Evolutionary conservation across 2,113 vertebrate species (phyloP).

Genomic region (human): DNA sequence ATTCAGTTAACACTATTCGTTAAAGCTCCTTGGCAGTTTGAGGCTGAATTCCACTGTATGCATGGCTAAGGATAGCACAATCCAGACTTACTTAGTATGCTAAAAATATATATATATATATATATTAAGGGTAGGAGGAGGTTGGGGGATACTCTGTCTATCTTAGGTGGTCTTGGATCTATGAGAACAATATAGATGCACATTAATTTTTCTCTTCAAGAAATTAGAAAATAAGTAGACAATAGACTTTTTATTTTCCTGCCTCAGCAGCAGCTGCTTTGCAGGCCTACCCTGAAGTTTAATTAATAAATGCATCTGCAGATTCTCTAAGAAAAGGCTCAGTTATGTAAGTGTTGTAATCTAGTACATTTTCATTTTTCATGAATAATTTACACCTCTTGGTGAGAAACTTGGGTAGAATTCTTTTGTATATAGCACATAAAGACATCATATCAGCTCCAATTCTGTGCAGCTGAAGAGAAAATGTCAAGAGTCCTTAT

Average conservation of each 20-base stretch:
- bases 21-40: background rate
- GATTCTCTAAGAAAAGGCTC: slow-evolving; percentile 46
- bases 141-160: background rate
- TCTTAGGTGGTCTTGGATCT: background rate
- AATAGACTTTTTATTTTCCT: background rate
- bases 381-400: slow-evolving; percentile 65
- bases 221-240: background rate
- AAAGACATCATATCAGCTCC: slow-evolving; percentile 45
- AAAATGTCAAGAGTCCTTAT: slow-evolving; percentile 28
- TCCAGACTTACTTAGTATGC: background rate
- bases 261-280: background rate
- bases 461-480: slow-evolving; percentile 2
- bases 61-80: background rate
- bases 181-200: background rate
- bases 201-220: background rate
- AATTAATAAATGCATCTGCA: slow-evolving; percentile 54
- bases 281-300: background rate
- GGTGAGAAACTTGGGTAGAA: slow-evolving; percentile 40
- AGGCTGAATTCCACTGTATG: background rate
- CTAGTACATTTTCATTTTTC: slow-evolving; percentile 54
- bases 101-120: background rate
- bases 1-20: background rate
- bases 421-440: slow-evolving; percentile 52
- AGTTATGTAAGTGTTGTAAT: slow-evolving; percentile 57
- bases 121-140: too few species aligned